Evolutionary conservation across 2,113 vertebrate species (phyloP).

Genomic region (Petroica traversi): DNA sequence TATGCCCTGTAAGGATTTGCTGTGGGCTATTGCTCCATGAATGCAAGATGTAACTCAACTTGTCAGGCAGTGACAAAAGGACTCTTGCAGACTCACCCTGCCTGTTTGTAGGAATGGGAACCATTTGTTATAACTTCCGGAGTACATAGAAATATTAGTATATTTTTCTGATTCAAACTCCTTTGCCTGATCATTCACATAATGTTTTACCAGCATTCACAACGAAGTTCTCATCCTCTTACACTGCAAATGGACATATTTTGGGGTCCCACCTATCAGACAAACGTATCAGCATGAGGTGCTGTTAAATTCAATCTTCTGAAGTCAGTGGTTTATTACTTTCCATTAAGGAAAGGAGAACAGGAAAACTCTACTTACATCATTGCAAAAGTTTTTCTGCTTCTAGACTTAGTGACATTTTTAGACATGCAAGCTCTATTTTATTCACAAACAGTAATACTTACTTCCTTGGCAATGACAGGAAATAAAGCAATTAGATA

Average conservation of each 20-base stretch:
- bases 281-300: background rate
- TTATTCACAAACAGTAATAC: conserved; percentile 44
- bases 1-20: background rate
- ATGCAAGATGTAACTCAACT: background rate
- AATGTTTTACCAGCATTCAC: background rate
- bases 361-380: conserved; percentile 6
- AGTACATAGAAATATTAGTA: background rate
- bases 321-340: background rate
- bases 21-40: background rate
- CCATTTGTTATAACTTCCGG: background rate
- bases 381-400: background rate
- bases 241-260: background rate
- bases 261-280: background rate
- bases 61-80: background rate
- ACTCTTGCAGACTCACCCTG: background rate
- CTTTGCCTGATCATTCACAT: background rate
- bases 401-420: conserved; percentile 27
- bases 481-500: conserved; percentile 64
- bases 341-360: conserved; percentile 15
- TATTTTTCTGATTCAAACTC: background rate
- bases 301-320: background rate
- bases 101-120: background rate
- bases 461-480: conserved; percentile 47
- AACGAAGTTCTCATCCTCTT: background rate
- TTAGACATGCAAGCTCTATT: conserved; percentile 10